Evolutionary conservation across 2,888 invertebrate species (phyloP), one percentile per base, ranked within the genome.

Genomic region (Lacanobia oleracea): DNA sequence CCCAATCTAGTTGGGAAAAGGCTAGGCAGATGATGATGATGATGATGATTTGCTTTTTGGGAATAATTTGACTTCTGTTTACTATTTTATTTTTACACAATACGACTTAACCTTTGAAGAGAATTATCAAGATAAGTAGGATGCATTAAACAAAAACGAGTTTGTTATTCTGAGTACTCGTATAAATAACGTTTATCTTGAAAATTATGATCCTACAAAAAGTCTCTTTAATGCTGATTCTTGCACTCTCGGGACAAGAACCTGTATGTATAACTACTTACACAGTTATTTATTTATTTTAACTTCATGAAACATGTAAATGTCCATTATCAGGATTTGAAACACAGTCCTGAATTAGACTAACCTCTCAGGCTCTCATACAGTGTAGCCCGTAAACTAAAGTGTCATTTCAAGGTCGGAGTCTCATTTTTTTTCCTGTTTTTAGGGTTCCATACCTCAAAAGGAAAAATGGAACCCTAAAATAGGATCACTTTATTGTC

Each of bases 151-250:
- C 9, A 72, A 72, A 53, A 73, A 43, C 37, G 0, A 40, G 21
- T 57, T 37, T 45, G 12, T 27, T 37, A 37, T 61, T 45, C 14
- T 45, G 6, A 37, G 12, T 23, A 40, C 40, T 40, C 40, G 40
- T 40, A 59, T 51, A 69, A 79, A 79, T 56, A 33, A 21, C 3
- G 18, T 51, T 79, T 51, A 79, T 56, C 50, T 45, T 12, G 4
- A 51, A 72, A 27, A 70, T n/a, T 62, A 79, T 21, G 18, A 27
- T 43, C 12, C 5, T 27, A 7, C 27, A 48, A 62, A 51, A 71
- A 56, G 10, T 21, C 33, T 27, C 27, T 27, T 27, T 27, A 3
- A 27, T 27, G 27, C 27, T 27, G 18, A 40, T 21, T 71, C 78
- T 59, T 59, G 21, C 45, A 45, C 45, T 51, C n/a, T 45, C 4